Conservation (phyloP, 2,113 vertebrate species). For the Passer montanus region DNA sequence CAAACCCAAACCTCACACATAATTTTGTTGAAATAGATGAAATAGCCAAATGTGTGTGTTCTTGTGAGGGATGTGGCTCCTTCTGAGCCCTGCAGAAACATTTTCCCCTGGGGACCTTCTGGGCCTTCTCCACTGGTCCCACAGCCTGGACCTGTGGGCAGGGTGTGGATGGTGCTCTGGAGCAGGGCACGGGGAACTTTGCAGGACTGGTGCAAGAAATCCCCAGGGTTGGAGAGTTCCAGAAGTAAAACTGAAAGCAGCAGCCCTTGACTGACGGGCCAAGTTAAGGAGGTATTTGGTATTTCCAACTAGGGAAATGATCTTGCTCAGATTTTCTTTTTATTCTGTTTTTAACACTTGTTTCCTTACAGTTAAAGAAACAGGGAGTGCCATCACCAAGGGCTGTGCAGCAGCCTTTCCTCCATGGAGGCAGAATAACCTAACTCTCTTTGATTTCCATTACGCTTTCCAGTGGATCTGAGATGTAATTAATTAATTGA, state of each 20-base stretch:
- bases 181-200: neutral
- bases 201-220: neutral
- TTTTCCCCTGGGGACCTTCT: neutral
- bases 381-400: neutral
- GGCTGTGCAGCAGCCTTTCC: neutral
- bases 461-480: slow-evolving; percentile 43
- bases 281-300: neutral
- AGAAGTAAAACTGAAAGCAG: neutral
- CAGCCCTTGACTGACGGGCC: neutral
- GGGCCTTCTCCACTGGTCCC: neutral
- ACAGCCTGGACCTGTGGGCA: neutral
- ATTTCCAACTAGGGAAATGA: neutral
- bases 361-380: neutral
- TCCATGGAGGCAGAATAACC: slow-evolving; percentile 1
- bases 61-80: neutral
- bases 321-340: neutral
- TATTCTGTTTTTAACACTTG: neutral
- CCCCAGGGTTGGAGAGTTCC: neutral
- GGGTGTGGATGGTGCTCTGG: neutral
- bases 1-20: neutral
- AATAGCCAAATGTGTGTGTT: neutral
- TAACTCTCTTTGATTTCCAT: slow-evolving; percentile 48
- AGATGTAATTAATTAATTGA: slow-evolving; percentile 70
- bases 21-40: neutral
- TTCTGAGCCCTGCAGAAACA: neutral